A percentile compares a stretch with the other conserved stretches of the same genome.
These are phyloP conservation scores for Drosophila setifemur DNA, from an alignment of 1,140 invertebrate genomes.

Conservation along the genomic window DNA sequence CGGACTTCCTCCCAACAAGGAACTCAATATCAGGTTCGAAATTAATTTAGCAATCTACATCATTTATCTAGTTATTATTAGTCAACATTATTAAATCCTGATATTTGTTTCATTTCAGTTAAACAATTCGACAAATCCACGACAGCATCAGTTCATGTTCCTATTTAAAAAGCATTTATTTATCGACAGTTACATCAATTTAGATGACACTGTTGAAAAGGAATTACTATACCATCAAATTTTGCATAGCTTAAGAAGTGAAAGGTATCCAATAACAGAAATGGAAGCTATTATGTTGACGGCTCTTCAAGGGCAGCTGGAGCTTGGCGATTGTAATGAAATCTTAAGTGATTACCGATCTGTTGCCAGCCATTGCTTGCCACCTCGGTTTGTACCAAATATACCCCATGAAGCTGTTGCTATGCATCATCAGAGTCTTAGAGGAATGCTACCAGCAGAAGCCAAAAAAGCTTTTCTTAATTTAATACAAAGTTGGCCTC, in stretches of 20 bases:
- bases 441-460: constrained; percentile 92
- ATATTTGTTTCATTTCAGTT: constrained; percentile 22
- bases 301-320: constrained; percentile 95
- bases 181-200: constrained; percentile 92
- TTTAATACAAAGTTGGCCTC: constrained; percentile 95
- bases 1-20: constrained; percentile 85
- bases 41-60: background rate
- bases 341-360: constrained; percentile 88
- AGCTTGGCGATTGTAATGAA: constrained; percentile 91
- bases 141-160: constrained; percentile 86
- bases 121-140: constrained; percentile 3
- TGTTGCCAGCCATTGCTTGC: constrained; percentile 91
- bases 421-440: constrained; percentile 93
- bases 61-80: background rate
- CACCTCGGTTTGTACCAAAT: constrained; percentile 89
- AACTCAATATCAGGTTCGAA: constrained; percentile 67
- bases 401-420: constrained; percentile 91
- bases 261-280: constrained; percentile 94
- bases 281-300: constrained; percentile 97
- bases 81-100: background rate
- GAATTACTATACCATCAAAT: constrained; percentile 98
- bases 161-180: constrained; percentile 97
- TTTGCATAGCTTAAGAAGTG: constrained; percentile 93
- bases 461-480: constrained; percentile 97
- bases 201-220: constrained; percentile 95